Evolutionary conservation across 2,888 invertebrate species (phyloP).

Genomic region (Eupithecia subumbrata): DNA sequence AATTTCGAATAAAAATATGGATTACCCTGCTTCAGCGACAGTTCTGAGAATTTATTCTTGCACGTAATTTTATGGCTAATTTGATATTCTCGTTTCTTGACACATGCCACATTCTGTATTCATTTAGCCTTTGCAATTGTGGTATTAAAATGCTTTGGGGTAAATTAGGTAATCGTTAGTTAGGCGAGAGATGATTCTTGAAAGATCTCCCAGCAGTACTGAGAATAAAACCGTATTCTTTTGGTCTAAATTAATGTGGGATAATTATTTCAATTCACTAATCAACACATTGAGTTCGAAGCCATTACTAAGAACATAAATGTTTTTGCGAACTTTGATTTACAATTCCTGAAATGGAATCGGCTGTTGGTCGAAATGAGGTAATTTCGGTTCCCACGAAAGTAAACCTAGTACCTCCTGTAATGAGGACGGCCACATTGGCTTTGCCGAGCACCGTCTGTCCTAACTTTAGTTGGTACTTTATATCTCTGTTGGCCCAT

Average conservation of each 20-base stretch:
- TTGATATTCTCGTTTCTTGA: neutral
- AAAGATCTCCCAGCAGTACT: neutral
- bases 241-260: neutral
- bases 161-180: neutral
- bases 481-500: slow-evolving; percentile 50
- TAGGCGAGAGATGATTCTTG: neutral
- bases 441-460: slow-evolving; percentile 44
- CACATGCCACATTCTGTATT: neutral
- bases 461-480: slow-evolving; percentile 54
- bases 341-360: slow-evolving; percentile 39
- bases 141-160: neutral
- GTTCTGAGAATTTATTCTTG: neutral
- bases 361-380: slow-evolving; percentile 31
- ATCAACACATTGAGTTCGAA: slow-evolving; percentile 11
- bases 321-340: slow-evolving; percentile 49
- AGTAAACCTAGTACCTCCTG: slow-evolving; percentile 40
- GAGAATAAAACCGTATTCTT: neutral
- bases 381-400: slow-evolving; percentile 41
- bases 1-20: neutral
- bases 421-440: slow-evolving; percentile 48
- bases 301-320: slow-evolving; percentile 40
- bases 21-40: neutral
- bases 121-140: neutral
- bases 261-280: slow-evolving; percentile 4
- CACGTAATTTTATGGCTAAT: neutral